phyloP scores from a whole-genome alignment of 2,113 vertebrate genomes.

The Oncorhynchus clarkii region DNA sequence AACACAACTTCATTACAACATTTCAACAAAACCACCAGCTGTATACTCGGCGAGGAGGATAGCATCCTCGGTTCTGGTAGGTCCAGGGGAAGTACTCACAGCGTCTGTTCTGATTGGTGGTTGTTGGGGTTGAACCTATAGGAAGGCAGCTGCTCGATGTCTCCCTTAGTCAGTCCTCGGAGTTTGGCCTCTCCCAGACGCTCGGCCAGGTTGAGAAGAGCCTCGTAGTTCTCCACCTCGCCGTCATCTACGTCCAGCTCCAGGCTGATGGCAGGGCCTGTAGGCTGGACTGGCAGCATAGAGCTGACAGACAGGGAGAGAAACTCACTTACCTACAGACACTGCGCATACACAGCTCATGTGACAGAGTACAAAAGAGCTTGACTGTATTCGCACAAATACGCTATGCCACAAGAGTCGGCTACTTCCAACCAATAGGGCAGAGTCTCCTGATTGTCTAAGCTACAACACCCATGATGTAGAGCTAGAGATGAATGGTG shows the following conservation, averaged over 20 bases:
- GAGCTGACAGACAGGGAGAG: constrained; percentile 72
- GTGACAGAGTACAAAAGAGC: not conserved
- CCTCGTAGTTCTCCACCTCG: constrained; percentile 99
- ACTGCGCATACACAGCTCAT: not conserved
- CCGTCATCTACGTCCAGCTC: constrained; percentile 98
- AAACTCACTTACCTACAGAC: not conserved
- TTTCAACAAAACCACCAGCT: not conserved
- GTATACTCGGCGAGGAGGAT: not conserved
- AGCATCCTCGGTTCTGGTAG: not conserved
- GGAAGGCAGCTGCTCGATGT: constrained; percentile 98
- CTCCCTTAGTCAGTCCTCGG: constrained; percentile 91
- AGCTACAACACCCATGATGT: not conserved
- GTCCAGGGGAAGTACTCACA: constrained; percentile 77
- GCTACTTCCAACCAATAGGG: not conserved
- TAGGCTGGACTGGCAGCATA: constrained; percentile 96
- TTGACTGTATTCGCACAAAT: not conserved
- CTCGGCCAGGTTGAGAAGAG: constrained; percentile 94
- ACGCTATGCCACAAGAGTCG: too few relatives aligned
- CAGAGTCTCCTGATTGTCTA: not conserved
- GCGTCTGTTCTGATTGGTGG: constrained; percentile 96
- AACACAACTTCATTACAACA: constrained; percentile 27
- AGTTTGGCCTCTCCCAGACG: constrained; percentile 96
- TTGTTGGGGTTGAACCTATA: constrained; percentile 98
- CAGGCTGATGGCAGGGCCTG: constrained; percentile 93
- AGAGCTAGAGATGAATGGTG: not conserved